Percentiles rank a stretch among this genome's conserved stretches.
These are phyloP conservation scores for Syngnathus rostellatus DNA, from an alignment of 2,797 vertebrate species.

Conservation along the genomic window DNA sequence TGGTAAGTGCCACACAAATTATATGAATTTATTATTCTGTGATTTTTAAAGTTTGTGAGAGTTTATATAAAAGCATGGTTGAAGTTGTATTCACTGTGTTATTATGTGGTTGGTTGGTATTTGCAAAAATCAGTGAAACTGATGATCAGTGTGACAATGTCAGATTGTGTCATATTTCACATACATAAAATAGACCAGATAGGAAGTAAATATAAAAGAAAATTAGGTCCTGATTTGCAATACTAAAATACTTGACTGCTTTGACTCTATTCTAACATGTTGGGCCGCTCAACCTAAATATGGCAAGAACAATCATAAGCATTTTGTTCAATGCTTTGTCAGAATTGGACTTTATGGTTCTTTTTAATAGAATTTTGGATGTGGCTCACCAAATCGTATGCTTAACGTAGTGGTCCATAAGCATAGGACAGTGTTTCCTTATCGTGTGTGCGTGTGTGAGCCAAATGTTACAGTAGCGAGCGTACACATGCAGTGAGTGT, in stretches of 20 bases:
- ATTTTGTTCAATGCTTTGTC: neutral
- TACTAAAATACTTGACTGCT: neutral
- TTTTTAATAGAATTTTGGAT: neutral
- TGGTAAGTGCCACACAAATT: neutral
- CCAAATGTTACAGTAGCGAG: conserved; percentile 5
- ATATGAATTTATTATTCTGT: no score
- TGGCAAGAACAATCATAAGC: neutral
- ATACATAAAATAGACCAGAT: neutral
- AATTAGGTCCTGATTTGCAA: neutral
- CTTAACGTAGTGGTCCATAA: neutral
- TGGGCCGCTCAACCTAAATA: neutral
- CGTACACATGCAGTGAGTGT: conserved; percentile 21
- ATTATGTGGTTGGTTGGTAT: neutral
- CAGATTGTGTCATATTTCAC: no score
- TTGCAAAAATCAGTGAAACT: no score
- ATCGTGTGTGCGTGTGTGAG: neutral
- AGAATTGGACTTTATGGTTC: neutral
- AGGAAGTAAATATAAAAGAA: neutral
- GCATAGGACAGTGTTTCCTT: neutral
- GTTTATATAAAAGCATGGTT: no score
- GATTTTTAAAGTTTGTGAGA: neutral
- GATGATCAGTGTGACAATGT: no score
- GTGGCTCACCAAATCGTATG: neutral
- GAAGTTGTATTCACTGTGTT: neutral
- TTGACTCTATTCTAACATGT: neutral